These are phyloP conservation scores for Corynorhinus townsendii DNA, from an alignment of 2,113 vertebrate species.

Conservation along the genomic window DNA sequence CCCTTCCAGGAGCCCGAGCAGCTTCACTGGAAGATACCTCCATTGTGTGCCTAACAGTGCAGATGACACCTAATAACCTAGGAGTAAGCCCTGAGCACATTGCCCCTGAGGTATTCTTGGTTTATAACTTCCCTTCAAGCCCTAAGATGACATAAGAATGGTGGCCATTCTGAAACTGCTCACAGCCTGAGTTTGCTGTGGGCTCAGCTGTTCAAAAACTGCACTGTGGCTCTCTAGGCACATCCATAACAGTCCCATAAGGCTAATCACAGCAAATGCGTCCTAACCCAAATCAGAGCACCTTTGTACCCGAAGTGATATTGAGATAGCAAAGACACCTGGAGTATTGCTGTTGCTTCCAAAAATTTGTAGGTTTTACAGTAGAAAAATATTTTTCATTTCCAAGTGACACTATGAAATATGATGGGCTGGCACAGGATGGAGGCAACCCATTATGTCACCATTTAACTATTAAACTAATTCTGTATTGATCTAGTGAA, in stretches of 20 bases:
- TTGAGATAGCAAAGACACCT: not conserved
- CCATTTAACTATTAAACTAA: not conserved
- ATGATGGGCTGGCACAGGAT: accelerated
- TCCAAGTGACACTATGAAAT: not conserved
- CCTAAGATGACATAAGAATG: not conserved
- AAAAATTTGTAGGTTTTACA: not conserved
- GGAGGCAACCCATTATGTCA: not conserved
- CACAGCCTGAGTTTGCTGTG: not conserved
- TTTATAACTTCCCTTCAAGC: not conserved
- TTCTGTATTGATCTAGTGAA: not conserved
- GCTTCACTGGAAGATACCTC: not conserved
- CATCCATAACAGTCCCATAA: not conserved
- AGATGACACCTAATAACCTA: not conserved
- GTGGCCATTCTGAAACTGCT: not conserved
- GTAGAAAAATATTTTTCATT: not conserved
- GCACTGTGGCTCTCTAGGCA: not conserved
- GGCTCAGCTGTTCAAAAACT: not conserved
- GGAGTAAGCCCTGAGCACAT: too few species aligned
- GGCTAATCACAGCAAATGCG: too few species aligned
- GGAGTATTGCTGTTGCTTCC: not conserved
- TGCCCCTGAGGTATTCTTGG: too few species aligned
- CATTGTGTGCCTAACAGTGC: accelerated
- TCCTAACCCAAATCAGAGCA: not conserved
- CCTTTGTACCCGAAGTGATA: not conserved
- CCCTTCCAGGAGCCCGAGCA: not conserved